These are phyloP conservation scores for Echinops telfairi DNA, from an alignment of 2,113 vertebrate species.

Conservation along the genomic window DNA sequence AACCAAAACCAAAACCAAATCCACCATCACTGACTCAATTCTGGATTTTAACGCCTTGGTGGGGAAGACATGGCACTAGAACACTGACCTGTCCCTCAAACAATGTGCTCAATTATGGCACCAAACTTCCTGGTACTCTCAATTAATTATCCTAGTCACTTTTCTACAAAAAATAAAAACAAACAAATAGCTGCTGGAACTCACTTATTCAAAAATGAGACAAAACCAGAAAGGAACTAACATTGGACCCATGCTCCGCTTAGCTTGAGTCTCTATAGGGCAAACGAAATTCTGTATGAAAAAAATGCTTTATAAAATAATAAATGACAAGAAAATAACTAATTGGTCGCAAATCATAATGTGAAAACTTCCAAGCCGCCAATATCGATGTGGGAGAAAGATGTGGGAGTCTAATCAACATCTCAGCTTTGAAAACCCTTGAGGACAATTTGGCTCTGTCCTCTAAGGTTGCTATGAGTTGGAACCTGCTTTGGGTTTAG, in stretches of 20 bases:
- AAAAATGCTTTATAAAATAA: slow-evolving; percentile 32
- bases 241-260: too few species aligned
- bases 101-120: too few species aligned
- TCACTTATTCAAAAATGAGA: too few species aligned
- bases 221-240: too few species aligned
- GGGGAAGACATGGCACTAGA: too few species aligned
- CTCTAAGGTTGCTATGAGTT: neutral
- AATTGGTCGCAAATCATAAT: neutral
- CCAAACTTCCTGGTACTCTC: too few species aligned
- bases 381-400: neutral
- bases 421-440: neutral
- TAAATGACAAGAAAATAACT: neutral
- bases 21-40: neutral
- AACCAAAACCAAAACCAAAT: neutral
- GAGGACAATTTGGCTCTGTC: neutral
- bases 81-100: too few species aligned
- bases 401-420: neutral
- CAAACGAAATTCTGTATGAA: neutral
- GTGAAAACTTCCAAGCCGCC: neutral
- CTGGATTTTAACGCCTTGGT: too few species aligned
- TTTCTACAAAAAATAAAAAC: too few species aligned
- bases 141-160: too few species aligned
- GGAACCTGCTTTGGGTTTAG: neutral
- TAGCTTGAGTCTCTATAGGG: neutral
- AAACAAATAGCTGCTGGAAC: too few species aligned